These are phyloP conservation scores for Sinohyriopsis cumingii DNA, from an alignment of 2,888 invertebrate genomes.

Conservation along the genomic window DNA sequence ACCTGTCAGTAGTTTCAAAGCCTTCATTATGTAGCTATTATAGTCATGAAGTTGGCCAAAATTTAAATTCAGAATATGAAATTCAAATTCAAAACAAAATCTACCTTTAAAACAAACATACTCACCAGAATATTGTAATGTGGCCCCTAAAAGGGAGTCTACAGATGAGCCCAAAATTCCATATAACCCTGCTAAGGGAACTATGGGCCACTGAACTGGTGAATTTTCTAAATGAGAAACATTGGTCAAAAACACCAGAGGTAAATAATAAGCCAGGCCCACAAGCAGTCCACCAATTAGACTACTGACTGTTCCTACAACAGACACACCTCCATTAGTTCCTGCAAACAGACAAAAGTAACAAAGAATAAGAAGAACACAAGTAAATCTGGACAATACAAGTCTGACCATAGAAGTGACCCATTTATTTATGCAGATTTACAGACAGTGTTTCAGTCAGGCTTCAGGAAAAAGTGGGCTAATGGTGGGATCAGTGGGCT, in stretches of 20 bases:
- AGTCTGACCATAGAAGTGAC: too few relatives aligned
- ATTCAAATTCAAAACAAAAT: too few relatives aligned
- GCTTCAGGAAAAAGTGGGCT: too few relatives aligned
- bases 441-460: too few relatives aligned
- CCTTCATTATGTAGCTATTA: too few relatives aligned
- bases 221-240: slow-evolving; percentile 39
- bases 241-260: slow-evolving; percentile 76
- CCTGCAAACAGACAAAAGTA: slow-evolving; percentile 74
- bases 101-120: too few relatives aligned
- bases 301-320: slow-evolving; percentile 76
- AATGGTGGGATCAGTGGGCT: too few relatives aligned
- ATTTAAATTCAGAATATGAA: too few relatives aligned
- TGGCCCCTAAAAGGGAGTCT: slow-evolving; percentile 89
- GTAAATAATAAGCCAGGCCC: slow-evolving; percentile 82
- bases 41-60: too few relatives aligned
- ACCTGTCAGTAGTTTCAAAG: too few relatives aligned
- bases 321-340: slow-evolving; percentile 90
- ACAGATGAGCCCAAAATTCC: slow-evolving; percentile 87
- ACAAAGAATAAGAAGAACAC: too few relatives aligned
- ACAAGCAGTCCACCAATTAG: slow-evolving; percentile 81
- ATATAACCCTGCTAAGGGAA: slow-evolving; percentile 81
- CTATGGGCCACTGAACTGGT: slow-evolving; percentile 83
- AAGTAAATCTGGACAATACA: not conserved
- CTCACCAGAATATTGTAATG: slow-evolving; percentile 86
- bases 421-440: too few relatives aligned